These are phyloP conservation scores for Saccostrea glomerata DNA, from an alignment of 1,140 invertebrate genomes.

Conservation along the genomic window DNA sequence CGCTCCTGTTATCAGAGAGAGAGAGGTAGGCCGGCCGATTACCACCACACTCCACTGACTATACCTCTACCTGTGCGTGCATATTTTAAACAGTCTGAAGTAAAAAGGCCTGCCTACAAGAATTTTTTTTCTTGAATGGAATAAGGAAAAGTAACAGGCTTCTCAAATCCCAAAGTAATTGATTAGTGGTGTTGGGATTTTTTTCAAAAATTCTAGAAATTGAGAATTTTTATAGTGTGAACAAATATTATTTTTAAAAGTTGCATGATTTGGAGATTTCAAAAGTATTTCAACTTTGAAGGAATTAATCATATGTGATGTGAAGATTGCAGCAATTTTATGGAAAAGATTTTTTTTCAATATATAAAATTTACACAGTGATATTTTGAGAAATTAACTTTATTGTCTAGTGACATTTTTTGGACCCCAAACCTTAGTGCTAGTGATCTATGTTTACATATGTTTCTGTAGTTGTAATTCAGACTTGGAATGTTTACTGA, in stretches of 20 bases:
- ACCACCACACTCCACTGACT: slow-evolving; percentile 15
- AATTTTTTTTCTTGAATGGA: slow-evolving; percentile 30
- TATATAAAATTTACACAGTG: background rate
- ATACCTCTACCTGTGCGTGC: slow-evolving; percentile 9
- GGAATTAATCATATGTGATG: background rate
- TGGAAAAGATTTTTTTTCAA: background rate
- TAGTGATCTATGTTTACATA: background rate
- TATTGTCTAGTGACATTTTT: background rate
- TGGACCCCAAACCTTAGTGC: background rate
- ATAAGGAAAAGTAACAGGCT: background rate
- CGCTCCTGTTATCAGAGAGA: background rate
- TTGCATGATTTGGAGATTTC: background rate
- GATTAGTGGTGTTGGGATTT: slow-evolving; percentile 17
- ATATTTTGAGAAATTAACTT: background rate
- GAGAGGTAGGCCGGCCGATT: background rate
- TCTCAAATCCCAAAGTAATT: background rate
- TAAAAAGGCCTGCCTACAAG: slow-evolving; percentile 10
- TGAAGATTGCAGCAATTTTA: background rate
- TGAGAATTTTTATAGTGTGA: background rate
- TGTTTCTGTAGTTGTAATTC: background rate
- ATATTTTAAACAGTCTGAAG: slow-evolving; percentile 34
- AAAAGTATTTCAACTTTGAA: background rate
- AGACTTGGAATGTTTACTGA: slow-evolving; percentile 33
- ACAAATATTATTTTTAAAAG: slow-evolving; percentile 1
- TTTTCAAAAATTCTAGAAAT: background rate